Conservation (phyloP, 2,797 vertebrate genomes). For the Cossypha polioptera region DNA sequence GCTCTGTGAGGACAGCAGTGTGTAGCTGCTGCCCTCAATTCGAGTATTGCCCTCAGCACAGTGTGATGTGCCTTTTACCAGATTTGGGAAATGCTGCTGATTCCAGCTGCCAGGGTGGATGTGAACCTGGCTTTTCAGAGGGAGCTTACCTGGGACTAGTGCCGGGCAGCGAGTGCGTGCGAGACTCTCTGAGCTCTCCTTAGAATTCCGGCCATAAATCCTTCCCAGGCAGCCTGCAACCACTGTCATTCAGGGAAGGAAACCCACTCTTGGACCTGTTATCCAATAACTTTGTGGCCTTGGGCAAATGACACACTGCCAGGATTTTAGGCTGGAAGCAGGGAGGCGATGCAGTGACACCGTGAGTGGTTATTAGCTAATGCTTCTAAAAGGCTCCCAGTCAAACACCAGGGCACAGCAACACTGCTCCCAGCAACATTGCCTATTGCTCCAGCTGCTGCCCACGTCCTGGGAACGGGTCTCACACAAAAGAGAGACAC, state of each 20-base stretch:
- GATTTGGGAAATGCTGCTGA: background rate
- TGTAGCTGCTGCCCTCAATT: background rate
- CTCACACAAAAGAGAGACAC: background rate
- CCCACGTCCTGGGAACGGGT: fast-evolving
- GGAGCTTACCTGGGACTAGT: background rate
- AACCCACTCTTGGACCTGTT: background rate
- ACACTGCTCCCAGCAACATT: background rate
- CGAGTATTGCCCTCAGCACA: background rate
- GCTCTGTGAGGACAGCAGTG: background rate
- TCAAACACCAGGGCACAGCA: background rate
- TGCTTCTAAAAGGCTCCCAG: background rate
- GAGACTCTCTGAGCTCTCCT: background rate
- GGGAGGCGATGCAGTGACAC: background rate
- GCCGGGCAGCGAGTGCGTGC: fast-evolving
- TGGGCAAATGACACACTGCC: background rate
- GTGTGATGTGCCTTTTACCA: background rate
- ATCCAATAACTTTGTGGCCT: background rate
- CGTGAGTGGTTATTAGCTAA: background rate
- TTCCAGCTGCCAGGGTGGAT: background rate
- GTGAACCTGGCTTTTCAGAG: background rate
- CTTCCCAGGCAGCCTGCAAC: background rate
- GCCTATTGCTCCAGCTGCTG: background rate
- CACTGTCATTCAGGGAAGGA: background rate
- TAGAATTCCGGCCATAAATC: background rate
- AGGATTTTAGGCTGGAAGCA: background rate